These are phyloP conservation scores for Hyalella azteca DNA, from an alignment of 2,888 invertebrate genomes.

Conservation along the genomic window DNA sequence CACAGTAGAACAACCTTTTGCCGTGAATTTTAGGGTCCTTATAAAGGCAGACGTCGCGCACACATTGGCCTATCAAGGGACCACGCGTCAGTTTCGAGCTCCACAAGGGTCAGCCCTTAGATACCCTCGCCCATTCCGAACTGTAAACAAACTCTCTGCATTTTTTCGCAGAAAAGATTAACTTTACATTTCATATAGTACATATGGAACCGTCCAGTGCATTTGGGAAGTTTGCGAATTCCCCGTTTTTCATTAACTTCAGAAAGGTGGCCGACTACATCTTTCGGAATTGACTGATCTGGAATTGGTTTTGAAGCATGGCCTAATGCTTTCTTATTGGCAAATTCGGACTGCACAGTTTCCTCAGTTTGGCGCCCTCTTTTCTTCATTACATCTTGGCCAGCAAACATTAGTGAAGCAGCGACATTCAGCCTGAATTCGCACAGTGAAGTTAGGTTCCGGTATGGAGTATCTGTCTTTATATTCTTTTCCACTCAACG, in stretches of 20 bases:
- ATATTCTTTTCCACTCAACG: background rate
- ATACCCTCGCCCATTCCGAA: too few relatives aligned
- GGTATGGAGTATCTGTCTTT: background rate
- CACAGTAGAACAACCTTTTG: too few relatives aligned
- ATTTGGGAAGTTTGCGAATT: background rate
- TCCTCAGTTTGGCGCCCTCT: background rate
- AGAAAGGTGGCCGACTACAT: constrained; percentile 2
- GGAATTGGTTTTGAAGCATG: background rate
- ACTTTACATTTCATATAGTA: constrained; percentile 27
- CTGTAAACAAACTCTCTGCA: too few relatives aligned
- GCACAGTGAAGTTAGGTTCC: constrained; percentile 1
- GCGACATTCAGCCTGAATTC: constrained; percentile 38
- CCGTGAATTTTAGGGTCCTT: too few relatives aligned
- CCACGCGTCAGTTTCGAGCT: too few relatives aligned
- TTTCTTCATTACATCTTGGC: constrained; percentile 33
- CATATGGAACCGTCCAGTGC: background rate
- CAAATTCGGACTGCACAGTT: background rate
- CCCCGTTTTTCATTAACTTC: background rate
- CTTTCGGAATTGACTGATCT: background rate
- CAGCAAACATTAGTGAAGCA: constrained; percentile 8
- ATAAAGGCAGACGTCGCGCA: too few relatives aligned
- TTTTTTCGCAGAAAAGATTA: too few relatives aligned
- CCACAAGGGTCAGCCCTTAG: too few relatives aligned
- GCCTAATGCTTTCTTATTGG: constrained; percentile 11
- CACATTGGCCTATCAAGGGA: too few relatives aligned